Conservation (phyloP, 2,113 vertebrate genomes). For the Stegostoma tigrinum region DNA sequence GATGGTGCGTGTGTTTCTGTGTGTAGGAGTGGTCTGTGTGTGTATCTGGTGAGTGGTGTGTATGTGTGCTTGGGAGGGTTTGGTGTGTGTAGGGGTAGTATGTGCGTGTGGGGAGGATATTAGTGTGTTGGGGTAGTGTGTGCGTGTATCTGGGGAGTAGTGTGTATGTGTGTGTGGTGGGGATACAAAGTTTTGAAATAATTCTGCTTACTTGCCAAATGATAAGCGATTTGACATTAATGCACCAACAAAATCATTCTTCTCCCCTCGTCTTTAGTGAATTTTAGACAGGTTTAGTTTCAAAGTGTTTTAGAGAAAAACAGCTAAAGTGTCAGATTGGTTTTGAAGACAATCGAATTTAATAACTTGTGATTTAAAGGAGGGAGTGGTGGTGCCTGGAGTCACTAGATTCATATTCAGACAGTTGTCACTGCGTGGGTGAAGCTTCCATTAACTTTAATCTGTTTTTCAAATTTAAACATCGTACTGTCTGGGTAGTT, state of each 20-base stretch:
- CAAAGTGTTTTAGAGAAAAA: not conserved
- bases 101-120: no score
- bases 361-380: not conserved
- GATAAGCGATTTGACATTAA: not conserved
- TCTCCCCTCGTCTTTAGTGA: not conserved
- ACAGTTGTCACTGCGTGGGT: not conserved
- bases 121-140: no score
- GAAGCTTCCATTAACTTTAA: not conserved
- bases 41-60: no score
- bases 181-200: not conserved
- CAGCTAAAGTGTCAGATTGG: not conserved
- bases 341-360: not conserved
- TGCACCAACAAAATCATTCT: no score
- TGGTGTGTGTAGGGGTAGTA: no score
- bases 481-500: not conserved
- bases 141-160: no score
- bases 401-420: not conserved
- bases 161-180: no score
- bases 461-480: not conserved
- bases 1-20: no score
- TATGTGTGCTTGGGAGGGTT: no score
- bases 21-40: no score
- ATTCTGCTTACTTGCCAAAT: not conserved
- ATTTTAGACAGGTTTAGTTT: not conserved
- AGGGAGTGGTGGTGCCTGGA: not conserved